Conservation (phyloP, 2,113 vertebrate genomes). For the Scortum barcoo region DNA sequence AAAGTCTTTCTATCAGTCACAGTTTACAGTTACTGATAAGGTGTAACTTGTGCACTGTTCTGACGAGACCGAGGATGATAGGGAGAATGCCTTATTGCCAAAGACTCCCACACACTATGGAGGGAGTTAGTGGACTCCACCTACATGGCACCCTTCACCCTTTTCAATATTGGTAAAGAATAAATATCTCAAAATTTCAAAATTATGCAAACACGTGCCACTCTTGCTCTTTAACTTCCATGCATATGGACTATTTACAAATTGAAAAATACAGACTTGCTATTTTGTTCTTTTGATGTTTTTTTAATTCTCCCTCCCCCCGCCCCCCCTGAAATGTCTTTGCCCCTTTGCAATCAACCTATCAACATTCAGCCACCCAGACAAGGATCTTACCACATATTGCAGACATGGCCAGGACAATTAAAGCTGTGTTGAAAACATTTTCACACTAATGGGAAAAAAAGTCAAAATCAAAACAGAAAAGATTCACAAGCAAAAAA, state of each 20-base stretch:
- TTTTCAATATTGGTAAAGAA: constrained; percentile 95
- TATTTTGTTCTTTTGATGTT: constrained; percentile 83
- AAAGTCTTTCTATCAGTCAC: constrained; percentile 49
- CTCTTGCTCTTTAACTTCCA: constrained; percentile 94
- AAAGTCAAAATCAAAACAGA: constrained; percentile 77
- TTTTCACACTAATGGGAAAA: constrained; percentile 86
- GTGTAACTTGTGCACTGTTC: constrained; percentile 57
- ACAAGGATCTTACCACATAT: constrained; percentile 82
- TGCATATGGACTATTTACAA: constrained; percentile 99
- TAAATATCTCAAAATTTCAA: constrained; percentile 99
- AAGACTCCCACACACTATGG: constrained; percentile 76
- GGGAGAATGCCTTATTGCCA: constrained; percentile 72
- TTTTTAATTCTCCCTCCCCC: constrained; percentile 76
- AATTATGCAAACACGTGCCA: constrained; percentile 99
- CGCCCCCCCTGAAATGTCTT: constrained; percentile 77
- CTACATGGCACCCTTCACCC: constrained; percentile 93
- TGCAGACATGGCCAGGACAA: constrained; percentile 90
- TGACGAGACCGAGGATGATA: constrained; percentile 53
- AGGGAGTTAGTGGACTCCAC: constrained; percentile 77
- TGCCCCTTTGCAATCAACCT: constrained; percentile 86
- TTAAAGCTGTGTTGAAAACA: constrained; percentile 92
- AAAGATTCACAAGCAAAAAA: constrained; percentile 78
- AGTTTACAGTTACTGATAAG: constrained; percentile 55
- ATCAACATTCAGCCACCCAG: constrained; percentile 87
- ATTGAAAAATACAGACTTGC: constrained; percentile 97